Conservation (phyloP, 2,113 vertebrate species). For the Pavo muticus region DNA sequence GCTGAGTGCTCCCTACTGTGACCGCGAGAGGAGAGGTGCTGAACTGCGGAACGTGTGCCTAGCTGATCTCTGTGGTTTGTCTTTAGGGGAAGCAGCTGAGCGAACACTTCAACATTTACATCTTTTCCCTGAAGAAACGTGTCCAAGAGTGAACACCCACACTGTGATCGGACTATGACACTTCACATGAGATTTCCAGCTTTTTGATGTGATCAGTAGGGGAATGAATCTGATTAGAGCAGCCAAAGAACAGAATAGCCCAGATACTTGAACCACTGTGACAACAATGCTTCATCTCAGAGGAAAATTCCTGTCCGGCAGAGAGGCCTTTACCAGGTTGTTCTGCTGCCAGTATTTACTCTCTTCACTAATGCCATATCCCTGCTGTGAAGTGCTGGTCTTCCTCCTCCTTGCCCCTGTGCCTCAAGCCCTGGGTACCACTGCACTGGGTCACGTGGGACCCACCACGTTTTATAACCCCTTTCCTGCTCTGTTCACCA, state of each 20-base stretch:
- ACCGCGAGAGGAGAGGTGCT: neutral
- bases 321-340: neutral
- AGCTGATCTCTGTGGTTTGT: neutral
- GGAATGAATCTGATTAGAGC: neutral
- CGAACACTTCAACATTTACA: conserved; percentile 62
- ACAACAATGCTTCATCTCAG: conserved; percentile 4
- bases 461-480: neutral
- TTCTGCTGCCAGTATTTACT: neutral
- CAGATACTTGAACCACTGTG: neutral
- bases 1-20: neutral
- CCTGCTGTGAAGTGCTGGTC: neutral
- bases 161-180: neutral
- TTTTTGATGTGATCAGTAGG: conserved; percentile 9
- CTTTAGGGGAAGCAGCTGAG: conserved; percentile 71
- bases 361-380: neutral
- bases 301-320: neutral
- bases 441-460: neutral
- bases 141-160: conserved; percentile 24
- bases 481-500: neutral
- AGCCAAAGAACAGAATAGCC: conserved; percentile 29
- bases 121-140: conserved; percentile 67
- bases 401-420: neutral
- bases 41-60: neutral
- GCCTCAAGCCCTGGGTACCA: neutral
- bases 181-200: neutral